Conservation (phyloP, 2,113 vertebrate genomes). For the Chionodraco myersi region DNA sequence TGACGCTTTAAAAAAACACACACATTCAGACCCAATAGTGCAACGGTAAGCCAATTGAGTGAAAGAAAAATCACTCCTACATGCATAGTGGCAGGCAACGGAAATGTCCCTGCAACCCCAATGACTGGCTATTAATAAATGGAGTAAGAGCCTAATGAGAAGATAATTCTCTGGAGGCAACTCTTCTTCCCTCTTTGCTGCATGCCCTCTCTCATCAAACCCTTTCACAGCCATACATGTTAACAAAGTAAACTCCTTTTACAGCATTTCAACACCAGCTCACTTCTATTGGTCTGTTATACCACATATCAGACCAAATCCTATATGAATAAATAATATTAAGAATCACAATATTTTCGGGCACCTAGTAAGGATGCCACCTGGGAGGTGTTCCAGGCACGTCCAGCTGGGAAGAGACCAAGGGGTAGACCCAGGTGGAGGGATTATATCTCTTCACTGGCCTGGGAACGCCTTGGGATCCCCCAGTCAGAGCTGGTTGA, state of each 20-base stretch:
- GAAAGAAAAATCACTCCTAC: constrained; percentile 79
- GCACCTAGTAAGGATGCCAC: too few species aligned
- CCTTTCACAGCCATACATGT: constrained; percentile 55
- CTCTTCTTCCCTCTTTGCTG: constrained; percentile 61
- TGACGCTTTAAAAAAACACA: constrained; percentile 40
- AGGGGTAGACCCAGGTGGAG: too few species aligned
- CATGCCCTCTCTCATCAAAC: constrained; percentile 41
- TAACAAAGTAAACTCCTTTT: constrained; percentile 63
- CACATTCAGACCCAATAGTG: constrained; percentile 65
- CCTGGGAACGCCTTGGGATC: too few species aligned
- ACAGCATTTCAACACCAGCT: not conserved
- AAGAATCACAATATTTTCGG: too few species aligned
- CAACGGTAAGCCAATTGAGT: constrained; percentile 75
- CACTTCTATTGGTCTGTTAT: not conserved
- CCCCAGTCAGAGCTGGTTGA: too few species aligned
- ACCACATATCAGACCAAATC: not conserved
- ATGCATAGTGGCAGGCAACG: constrained; percentile 78
- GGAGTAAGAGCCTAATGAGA: constrained; percentile 81
- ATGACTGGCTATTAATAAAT: constrained; percentile 84
- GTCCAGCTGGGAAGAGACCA: too few species aligned
- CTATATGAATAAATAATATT: too few species aligned
- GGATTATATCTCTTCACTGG: too few species aligned
- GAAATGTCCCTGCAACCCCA: constrained; percentile 78
- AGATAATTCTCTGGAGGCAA: constrained; percentile 71
- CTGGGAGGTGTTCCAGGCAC: too few species aligned